A percentile compares a stretch with the other conserved stretches of the same genome.
phyloP scores from a whole-genome alignment of 1,140 invertebrate species.

The Lethrus apterus region DNA sequence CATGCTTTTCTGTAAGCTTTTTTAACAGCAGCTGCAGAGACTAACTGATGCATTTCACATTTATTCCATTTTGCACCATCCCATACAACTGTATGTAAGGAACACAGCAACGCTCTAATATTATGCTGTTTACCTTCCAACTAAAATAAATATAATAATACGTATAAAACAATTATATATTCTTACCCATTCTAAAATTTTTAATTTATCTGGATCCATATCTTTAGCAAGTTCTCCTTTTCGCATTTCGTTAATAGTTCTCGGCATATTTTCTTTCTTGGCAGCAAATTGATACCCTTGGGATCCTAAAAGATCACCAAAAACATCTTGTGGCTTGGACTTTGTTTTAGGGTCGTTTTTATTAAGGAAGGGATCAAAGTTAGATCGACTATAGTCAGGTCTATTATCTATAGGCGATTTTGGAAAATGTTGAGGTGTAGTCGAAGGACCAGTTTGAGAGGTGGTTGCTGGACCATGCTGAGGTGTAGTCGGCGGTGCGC shows the following conservation, averaged over 20 bases:
- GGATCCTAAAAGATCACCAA: conserved; percentile 83
- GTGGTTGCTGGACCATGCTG: conserved; percentile 39
- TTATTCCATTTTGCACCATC: conserved; percentile 86
- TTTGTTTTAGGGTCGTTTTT: conserved; percentile 43
- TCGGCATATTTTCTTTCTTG: conserved; percentile 69
- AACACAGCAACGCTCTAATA: conserved; percentile 89
- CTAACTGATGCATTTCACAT: conserved; percentile 89
- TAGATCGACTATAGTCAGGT: conserved; percentile 55
- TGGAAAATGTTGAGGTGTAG: conserved; percentile 38
- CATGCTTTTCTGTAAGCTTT: conserved; percentile 94
- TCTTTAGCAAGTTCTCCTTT: conserved; percentile 78
- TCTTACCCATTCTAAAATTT: conserved; percentile 66
- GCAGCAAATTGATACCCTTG: conserved; percentile 78
- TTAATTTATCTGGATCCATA: conserved; percentile 88
- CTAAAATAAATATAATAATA: conserved; percentile 44
- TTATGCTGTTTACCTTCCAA: conserved; percentile 94
- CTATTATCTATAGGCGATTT: conserved; percentile 26
- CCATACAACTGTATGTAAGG: conserved; percentile 92
- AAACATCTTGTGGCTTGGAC: conserved; percentile 62
- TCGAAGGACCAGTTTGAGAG: conserved; percentile 40
- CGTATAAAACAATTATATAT: not conserved
- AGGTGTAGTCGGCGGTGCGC: conserved; percentile 34
- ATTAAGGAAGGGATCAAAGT: conserved; percentile 55
- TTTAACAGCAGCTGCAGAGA: conserved; percentile 87
- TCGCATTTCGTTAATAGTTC: conserved; percentile 88